Percentiles rank a stretch among this genome's conserved stretches.
These are phyloP conservation scores for Hydrocynus forskahlii DNA, from an alignment of 2,797 vertebrate genomes.

Conservation along the genomic window DNA sequence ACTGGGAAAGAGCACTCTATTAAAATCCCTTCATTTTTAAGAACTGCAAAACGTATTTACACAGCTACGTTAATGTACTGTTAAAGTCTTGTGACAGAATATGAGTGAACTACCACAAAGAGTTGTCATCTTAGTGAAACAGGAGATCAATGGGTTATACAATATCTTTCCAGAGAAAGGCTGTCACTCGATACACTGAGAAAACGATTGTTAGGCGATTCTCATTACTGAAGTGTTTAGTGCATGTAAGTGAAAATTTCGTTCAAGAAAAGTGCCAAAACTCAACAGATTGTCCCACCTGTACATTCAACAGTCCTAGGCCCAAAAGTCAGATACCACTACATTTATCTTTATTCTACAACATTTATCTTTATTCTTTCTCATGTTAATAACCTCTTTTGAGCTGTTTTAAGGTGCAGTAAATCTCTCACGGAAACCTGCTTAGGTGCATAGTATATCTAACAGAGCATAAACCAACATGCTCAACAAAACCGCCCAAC, in stretches of 20 bases:
- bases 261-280: background rate
- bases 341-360: background rate
- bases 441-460: background rate
- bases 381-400: background rate
- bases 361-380: too few relatives aligned
- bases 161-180: background rate
- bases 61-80: background rate
- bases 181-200: background rate
- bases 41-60: slow-evolving; percentile 27
- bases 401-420: background rate
- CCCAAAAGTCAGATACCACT: background rate
- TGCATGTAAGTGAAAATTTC: background rate
- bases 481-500: background rate
- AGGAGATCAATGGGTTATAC: background rate
- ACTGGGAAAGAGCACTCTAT: background rate
- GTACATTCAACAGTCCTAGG: slow-evolving; percentile 6
- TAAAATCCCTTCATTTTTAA: slow-evolving; percentile 40
- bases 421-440: background rate
- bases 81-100: background rate
- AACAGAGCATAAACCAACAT: background rate
- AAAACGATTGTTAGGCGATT: background rate
- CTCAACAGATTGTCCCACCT: background rate
- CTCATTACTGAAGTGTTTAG: background rate
- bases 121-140: background rate
- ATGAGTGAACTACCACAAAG: background rate